Conservation (phyloP, 2,797 vertebrate genomes). For the Clarias pachynema region DNA sequence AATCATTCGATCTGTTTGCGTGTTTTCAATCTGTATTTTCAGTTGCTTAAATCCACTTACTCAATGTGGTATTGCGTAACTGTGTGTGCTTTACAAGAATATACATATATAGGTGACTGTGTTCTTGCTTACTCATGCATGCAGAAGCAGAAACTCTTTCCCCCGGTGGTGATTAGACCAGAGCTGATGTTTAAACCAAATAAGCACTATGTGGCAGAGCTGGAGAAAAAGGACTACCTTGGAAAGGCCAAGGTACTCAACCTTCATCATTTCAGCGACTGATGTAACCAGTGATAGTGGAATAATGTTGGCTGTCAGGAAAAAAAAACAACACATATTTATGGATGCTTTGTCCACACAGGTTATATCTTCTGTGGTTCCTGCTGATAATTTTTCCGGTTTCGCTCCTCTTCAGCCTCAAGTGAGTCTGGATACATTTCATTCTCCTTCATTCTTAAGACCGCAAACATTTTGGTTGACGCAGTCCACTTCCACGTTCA, state of each 20-base stretch:
- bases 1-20: background rate
- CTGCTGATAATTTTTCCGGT: conserved; percentile 89
- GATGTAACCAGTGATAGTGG: background rate
- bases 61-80: background rate
- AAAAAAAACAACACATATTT: background rate
- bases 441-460: background rate
- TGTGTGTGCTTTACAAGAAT: background rate
- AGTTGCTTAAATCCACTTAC: background rate
- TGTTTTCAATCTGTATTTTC: background rate
- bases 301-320: background rate
- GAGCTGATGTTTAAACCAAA: conserved; percentile 90
- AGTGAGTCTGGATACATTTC: conserved; percentile 69
- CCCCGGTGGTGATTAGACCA: conserved; percentile 75
- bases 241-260: conserved; percentile 89
- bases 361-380: conserved; percentile 91
- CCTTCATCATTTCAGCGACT: conserved; percentile 2
- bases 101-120: background rate
- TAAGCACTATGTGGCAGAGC: conserved; percentile 89
- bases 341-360: conserved; percentile 66
- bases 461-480: background rate
- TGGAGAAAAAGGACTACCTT: conserved; percentile 96
- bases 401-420: conserved; percentile 94
- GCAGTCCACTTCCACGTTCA: background rate
- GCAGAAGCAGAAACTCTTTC: conserved; percentile 89
- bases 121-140: conserved; percentile 37